Percentiles rank a stretch among this genome's conserved stretches.
phyloP scores from a whole-genome alignment of 2,113 vertebrate species.

The Tretioscincus oriximinensis region DNA sequence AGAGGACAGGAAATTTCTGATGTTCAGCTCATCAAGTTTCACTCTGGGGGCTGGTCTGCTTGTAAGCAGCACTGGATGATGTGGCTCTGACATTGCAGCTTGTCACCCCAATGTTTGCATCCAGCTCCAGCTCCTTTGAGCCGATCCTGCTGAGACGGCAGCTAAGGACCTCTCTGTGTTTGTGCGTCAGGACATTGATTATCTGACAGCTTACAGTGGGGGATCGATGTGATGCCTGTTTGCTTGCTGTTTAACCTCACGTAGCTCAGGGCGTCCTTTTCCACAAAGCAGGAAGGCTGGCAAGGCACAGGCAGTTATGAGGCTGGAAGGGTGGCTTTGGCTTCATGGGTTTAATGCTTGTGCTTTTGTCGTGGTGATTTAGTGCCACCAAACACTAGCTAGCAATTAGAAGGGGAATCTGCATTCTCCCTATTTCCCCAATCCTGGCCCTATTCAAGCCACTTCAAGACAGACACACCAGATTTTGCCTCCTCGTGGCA shows the following conservation, averaged over 20 bases:
- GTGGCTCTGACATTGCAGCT: no score
- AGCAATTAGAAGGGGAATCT: no score
- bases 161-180: background rate
- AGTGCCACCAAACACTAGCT: no score
- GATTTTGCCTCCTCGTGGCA: no score
- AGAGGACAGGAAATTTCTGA: no score
- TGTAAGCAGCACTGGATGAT: no score
- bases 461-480: no score
- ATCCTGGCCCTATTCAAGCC: no score
- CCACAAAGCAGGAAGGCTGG: background rate
- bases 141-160: fast-evolving
- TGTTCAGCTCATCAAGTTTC: background rate
- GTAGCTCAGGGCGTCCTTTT: fast-evolving
- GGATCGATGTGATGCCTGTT: fast-evolving
- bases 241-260: background rate
- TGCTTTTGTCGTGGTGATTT: no score
- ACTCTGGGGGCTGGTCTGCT: background rate
- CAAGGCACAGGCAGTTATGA: background rate
- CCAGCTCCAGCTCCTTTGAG: no score
- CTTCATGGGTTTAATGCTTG: no score
- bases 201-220: background rate
- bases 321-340: background rate
- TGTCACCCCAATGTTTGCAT: fast-evolving
- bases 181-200: fast-evolving
- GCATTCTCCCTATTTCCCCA: no score